A percentile compares a stretch with the other conserved stretches of the same genome.
Conservation (phyloP, 2,113 vertebrate species). For the Gasterosteus nipponicus region DNA sequence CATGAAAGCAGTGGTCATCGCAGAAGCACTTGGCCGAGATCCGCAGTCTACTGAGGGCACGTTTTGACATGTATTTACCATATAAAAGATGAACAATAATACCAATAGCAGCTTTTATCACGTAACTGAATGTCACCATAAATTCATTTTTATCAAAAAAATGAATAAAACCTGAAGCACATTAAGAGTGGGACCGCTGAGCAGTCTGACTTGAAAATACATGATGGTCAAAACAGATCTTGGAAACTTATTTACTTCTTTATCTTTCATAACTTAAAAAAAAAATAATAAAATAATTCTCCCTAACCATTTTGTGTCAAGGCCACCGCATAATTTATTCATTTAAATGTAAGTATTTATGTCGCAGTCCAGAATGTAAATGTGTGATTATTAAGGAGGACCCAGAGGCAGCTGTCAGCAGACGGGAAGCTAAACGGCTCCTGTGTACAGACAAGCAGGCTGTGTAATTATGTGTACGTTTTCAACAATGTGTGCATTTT, state of each 20-base stretch:
- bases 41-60: background rate
- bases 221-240: background rate
- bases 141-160: background rate
- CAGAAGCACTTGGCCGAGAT: background rate
- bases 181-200: background rate
- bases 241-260: background rate
- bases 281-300: background rate
- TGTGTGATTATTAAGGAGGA: slow-evolving; percentile 25
- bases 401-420: slow-evolving; percentile 47
- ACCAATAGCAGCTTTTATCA: background rate
- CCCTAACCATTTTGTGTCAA: slow-evolving; percentile 7
- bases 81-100: background rate
- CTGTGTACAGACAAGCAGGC: slow-evolving; percentile 11
- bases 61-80: background rate
- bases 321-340: background rate
- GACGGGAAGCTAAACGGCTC: slow-evolving; percentile 28
- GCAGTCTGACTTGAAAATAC: background rate
- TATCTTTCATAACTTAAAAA: background rate
- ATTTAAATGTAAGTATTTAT: slow-evolving; percentile 14
- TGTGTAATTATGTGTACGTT: slow-evolving; percentile 22
- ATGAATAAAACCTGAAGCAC: background rate
- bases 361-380: slow-evolving; percentile 13
- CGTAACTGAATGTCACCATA: background rate
- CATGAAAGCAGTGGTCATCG: background rate
- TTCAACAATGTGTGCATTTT: slow-evolving; percentile 14